These are phyloP conservation scores for Dermatemys mawii DNA, from an alignment of 2,113 vertebrate genomes.

Conservation along the genomic window DNA sequence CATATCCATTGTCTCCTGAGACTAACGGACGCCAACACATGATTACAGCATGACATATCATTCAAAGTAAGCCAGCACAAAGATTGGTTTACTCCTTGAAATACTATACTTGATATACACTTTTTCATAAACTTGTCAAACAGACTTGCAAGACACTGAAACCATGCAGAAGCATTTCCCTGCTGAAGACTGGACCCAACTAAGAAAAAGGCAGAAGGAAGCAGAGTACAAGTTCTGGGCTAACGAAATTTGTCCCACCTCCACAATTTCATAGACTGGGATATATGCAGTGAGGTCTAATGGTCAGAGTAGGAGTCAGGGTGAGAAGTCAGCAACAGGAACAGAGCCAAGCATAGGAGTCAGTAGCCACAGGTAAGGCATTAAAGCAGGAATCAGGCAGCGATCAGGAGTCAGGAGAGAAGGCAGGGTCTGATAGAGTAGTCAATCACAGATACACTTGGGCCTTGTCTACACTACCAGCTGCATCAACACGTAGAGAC, in stretches of 20 bases:
- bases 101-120: no score
- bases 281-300: not conserved
- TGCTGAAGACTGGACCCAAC: not conserved
- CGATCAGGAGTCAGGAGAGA: not conserved
- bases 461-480: no score
- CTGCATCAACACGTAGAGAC: no score
- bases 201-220: not conserved
- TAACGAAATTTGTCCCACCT: not conserved
- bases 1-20: no score
- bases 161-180: not conserved
- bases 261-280: not conserved
- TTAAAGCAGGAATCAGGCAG: not conserved
- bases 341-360: not conserved
- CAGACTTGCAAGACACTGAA: no score
- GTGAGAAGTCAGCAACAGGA: not conserved
- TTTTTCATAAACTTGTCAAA: no score
- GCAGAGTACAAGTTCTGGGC: not conserved
- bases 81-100: no score
- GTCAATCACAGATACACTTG: no score
- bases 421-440: not conserved
- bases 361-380: not conserved
- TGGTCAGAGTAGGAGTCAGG: not conserved
- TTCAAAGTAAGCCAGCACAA: no score
- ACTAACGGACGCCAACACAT: no score
- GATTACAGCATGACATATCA: no score